Percentiles rank a stretch among this genome's conserved stretches.
These are phyloP conservation scores for Conomelus anceps DNA, from an alignment of 2,888 invertebrate genomes.

Conservation along the genomic window DNA sequence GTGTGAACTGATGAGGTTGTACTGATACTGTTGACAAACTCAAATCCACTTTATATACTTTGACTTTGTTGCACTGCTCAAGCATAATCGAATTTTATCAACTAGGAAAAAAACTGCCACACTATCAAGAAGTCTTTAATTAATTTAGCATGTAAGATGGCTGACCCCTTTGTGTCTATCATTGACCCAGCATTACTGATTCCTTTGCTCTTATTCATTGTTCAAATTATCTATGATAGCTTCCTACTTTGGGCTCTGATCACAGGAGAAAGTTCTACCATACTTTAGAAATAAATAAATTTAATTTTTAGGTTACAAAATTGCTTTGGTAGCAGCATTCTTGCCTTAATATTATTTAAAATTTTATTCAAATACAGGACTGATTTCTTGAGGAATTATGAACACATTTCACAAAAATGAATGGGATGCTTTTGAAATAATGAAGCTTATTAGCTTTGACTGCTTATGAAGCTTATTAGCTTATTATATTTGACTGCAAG, in stretches of 20 bases:
- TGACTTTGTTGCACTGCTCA: background rate
- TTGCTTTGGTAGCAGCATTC: background rate
- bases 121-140: background rate
- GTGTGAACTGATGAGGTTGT: background rate
- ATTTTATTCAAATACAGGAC: too few relatives aligned
- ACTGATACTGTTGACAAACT: background rate
- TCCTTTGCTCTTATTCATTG: background rate
- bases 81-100: background rate
- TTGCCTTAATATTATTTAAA: too few relatives aligned
- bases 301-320: background rate
- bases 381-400: too few relatives aligned
- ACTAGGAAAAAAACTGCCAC: background rate
- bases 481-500: too few relatives aligned
- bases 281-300: too few relatives aligned
- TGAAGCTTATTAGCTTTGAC: too few relatives aligned
- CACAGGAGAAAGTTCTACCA: background rate
- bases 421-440: too few relatives aligned
- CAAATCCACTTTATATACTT: background rate
- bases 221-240: background rate
- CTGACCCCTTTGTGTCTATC: background rate
- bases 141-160: background rate
- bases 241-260: background rate
- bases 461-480: too few relatives aligned
- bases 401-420: too few relatives aligned
- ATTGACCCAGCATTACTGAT: background rate